Percentiles rank a stretch among this genome's conserved stretches.
Conservation (phyloP, 2,113 vertebrate species). For the Capreolus pygargus region DNA sequence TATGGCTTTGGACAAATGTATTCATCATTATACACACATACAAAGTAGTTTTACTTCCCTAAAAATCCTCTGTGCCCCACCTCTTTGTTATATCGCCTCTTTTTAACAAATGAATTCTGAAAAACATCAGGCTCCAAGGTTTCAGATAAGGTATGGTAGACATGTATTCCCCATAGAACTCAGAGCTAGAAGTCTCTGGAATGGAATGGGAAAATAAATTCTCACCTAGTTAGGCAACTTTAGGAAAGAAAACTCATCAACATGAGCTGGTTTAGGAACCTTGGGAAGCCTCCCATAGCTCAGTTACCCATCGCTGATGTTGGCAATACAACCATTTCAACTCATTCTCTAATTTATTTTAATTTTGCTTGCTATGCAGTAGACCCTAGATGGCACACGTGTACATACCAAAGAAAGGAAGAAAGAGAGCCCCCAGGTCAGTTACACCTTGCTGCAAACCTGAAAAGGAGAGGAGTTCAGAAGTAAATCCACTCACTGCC, state of each 20-base stretch:
- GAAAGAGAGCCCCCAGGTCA: background rate
- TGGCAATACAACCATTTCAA: background rate
- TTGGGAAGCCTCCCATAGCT: background rate
- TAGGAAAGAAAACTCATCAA: background rate
- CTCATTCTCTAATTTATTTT: background rate
- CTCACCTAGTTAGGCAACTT: background rate
- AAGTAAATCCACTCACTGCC: background rate
- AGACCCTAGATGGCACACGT: background rate
- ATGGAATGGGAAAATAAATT: background rate
- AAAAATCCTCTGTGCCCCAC: background rate
- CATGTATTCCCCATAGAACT: background rate
- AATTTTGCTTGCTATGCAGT: background rate
- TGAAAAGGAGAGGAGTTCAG: background rate
- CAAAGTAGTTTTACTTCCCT: background rate
- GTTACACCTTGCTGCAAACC: background rate
- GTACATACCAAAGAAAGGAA: background rate
- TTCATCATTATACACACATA: background rate
- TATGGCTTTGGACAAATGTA: background rate
- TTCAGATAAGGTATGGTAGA: background rate
- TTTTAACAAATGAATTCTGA: background rate
- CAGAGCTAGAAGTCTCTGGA: background rate
- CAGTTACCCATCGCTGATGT: background rate
- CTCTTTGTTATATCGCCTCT: background rate
- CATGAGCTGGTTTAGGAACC: background rate
- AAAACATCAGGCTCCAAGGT: background rate